Percentiles rank a stretch among this genome's conserved stretches.
phyloP scores from a whole-genome alignment of 2,888 invertebrate species.

The Brachynemurus nebulosus region DNA sequence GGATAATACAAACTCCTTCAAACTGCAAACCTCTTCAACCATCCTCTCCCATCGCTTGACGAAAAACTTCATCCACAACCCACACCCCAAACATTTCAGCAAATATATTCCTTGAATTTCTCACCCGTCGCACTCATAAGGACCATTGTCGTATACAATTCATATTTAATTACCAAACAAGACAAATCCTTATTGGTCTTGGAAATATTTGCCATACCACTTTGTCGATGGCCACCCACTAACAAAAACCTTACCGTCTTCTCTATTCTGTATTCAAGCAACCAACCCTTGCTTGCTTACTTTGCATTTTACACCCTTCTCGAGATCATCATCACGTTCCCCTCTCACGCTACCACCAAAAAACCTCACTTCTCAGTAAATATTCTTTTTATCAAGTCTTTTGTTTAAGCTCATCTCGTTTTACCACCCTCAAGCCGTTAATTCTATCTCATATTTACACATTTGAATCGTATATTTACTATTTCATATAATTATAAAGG shows the following conservation, averaged over 20 bases:
- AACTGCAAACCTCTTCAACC: not conserved
- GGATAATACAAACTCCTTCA: not conserved
- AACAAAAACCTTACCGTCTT: too few relatives aligned
- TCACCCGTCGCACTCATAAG: not conserved
- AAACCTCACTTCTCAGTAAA: conserved; percentile 1
- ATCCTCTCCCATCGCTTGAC: too few relatives aligned
- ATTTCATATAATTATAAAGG: conserved; percentile 5
- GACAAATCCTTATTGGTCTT: conserved; percentile 6
- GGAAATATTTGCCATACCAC: too few relatives aligned
- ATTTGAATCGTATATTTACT: not conserved
- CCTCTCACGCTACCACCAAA: too few relatives aligned
- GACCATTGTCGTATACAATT: conserved; percentile 1
- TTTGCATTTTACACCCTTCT: conserved; percentile 9
- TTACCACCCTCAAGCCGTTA: conserved; percentile 9
- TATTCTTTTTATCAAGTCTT: conserved; percentile 9
- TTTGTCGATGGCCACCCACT: too few relatives aligned
- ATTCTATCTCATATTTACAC: not conserved
- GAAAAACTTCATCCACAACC: too few relatives aligned
- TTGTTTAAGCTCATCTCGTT: conserved; percentile 8
- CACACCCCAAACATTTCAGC: conserved; percentile 1
- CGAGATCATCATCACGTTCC: not conserved
- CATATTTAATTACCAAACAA: conserved; percentile 7
- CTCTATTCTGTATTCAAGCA: not conserved
- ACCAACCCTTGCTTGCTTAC: conserved; percentile 3
- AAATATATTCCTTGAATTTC: conserved; percentile 6